These are phyloP conservation scores for Drosophila repletoides DNA, from an alignment of 1,140 invertebrate species.

Conservation along the genomic window DNA sequence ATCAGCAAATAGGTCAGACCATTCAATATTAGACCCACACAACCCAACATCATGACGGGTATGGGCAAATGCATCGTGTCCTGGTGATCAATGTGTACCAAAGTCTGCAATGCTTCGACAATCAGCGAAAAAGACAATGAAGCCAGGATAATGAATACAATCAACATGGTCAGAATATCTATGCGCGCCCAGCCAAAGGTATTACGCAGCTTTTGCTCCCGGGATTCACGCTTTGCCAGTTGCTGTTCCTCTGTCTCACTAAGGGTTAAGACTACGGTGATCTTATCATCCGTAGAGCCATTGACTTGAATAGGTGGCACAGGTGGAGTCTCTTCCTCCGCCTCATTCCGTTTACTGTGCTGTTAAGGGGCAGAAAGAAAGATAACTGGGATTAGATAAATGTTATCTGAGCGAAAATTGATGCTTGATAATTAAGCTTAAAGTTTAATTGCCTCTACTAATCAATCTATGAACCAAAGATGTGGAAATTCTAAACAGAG, in stretches of 20 bases:
- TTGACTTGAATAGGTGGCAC: neutral
- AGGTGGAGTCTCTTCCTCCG: neutral
- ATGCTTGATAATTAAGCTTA: too few species aligned
- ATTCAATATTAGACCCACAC: constrained; percentile 87
- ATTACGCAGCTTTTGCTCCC: constrained; percentile 89
- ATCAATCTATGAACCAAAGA: too few species aligned
- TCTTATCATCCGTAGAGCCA: constrained; percentile 22
- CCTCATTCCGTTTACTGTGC: constrained; percentile 57
- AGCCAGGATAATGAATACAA: constrained; percentile 91
- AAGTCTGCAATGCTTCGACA: constrained; percentile 91
- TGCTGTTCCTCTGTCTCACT: constrained; percentile 56
- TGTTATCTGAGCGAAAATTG: too few species aligned
- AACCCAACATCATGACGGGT: constrained; percentile 86
- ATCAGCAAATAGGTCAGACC: constrained; percentile 88
- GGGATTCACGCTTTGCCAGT: constrained; percentile 54
- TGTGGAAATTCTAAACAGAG: too few species aligned
- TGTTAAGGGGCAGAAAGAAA: constrained; percentile 6
- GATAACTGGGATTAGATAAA: too few species aligned
- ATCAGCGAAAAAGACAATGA: constrained; percentile 92
- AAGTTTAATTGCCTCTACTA: too few species aligned
- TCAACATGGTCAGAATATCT: constrained; percentile 91
- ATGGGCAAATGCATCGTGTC: constrained; percentile 85
- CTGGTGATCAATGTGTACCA: constrained; percentile 89
- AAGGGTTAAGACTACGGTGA: constrained; percentile 36
- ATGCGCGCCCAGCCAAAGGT: constrained; percentile 96